phyloP scores from a whole-genome alignment of 2,113 vertebrate species.

The Callopanchax toddi region DNA sequence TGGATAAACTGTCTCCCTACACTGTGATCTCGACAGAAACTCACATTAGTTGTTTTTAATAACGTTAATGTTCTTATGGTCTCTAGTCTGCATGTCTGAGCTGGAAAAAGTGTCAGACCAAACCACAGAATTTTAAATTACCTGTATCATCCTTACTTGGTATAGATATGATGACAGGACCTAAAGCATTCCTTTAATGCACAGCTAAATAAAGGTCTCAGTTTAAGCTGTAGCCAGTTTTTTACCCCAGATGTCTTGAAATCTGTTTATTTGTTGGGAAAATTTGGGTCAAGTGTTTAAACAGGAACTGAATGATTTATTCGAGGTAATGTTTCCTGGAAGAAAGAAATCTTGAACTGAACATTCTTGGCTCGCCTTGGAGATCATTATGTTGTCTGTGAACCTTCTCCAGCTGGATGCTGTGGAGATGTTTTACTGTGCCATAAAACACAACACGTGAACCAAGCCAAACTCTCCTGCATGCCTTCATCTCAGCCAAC shows the following conservation, averaged over 20 bases:
- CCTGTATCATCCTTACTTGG: no score
- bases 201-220: no score
- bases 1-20: no score
- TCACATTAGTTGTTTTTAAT: no score
- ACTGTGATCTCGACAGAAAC: no score
- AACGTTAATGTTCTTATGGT: no score
- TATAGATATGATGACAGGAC: no score
- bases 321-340: constrained; percentile 2
- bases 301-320: constrained; percentile 13
- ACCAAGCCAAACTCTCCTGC: constrained; percentile 35
- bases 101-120: no score
- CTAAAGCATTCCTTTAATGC: no score
- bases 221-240: background rate
- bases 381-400: constrained; percentile 11
- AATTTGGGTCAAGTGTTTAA: constrained; percentile 27
- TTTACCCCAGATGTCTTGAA: constrained; percentile 11
- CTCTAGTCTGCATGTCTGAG: no score
- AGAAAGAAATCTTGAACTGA: background rate
- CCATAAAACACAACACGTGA: constrained; percentile 7
- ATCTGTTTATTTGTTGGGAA: constrained; percentile 17
- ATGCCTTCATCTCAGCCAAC: constrained; percentile 36
- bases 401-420: constrained; percentile 25
- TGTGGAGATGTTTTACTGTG: constrained; percentile 16
- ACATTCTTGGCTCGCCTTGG: constrained; percentile 10
- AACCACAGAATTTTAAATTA: no score